These are phyloP conservation scores for Sphaerodactylus townsendi DNA, from an alignment of 2,113 vertebrate genomes.

Conservation along the genomic window DNA sequence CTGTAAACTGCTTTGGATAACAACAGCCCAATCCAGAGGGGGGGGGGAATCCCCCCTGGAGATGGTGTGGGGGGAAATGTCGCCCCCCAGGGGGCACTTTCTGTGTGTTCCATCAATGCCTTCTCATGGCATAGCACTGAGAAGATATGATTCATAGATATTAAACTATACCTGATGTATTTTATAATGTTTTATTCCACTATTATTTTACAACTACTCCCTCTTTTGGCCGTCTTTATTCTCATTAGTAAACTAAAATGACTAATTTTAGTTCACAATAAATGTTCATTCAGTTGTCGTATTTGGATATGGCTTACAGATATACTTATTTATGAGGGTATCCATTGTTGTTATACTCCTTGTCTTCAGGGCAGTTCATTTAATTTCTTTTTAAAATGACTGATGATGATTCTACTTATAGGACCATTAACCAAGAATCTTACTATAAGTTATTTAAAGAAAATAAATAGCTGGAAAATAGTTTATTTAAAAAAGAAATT, in stretches of 20 bases:
- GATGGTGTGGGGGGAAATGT: too few relatives aligned
- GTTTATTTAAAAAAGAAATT: background rate
- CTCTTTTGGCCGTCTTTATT: background rate
- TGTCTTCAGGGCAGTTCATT: background rate
- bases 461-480: too few relatives aligned
- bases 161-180: background rate
- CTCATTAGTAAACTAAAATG: background rate
- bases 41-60: too few relatives aligned
- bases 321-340: background rate
- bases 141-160: background rate
- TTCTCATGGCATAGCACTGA: background rate
- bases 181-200: background rate
- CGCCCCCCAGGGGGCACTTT: too few relatives aligned
- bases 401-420: background rate
- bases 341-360: background rate
- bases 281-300: background rate
- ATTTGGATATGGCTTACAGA: background rate
- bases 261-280: background rate
- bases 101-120: too few relatives aligned
- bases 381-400: background rate
- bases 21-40: too few relatives aligned
- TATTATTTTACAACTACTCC: background rate
- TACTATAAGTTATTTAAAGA: too few relatives aligned
- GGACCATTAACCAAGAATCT: background rate
- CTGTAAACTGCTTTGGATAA: too few relatives aligned